Percentiles rank a stretch among this genome's conserved stretches.
Evolutionary conservation across 2,113 vertebrate species (phyloP).

Genomic region (Cephalopterus ornatus): DNA sequence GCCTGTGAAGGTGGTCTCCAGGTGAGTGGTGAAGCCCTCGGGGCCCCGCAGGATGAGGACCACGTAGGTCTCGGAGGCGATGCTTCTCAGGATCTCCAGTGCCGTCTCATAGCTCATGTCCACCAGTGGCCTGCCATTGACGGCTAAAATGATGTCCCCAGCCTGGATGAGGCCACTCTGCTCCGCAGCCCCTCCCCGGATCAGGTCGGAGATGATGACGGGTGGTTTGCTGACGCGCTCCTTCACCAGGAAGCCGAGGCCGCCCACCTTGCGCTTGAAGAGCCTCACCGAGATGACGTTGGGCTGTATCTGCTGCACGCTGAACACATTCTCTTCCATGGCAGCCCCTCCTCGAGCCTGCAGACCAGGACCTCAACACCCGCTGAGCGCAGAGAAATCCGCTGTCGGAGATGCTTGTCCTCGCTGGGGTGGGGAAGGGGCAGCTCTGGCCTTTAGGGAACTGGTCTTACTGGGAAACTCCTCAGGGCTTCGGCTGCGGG

Average conservation of each 20-base stretch:
- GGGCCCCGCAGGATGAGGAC: slow-evolving; percentile 93
- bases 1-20: slow-evolving; percentile 91
- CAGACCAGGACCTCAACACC: not conserved
- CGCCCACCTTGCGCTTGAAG: slow-evolving; percentile 93
- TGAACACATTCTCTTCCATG: slow-evolving; percentile 90
- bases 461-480: slow-evolving; percentile 11
- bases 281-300: slow-evolving; percentile 97
- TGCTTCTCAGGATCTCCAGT: slow-evolving; percentile 88
- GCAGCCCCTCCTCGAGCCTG: not conserved
- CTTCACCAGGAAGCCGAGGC: slow-evolving; percentile 95
- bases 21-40: slow-evolving; percentile 93
- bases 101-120: slow-evolving; percentile 90
- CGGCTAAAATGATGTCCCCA: slow-evolving; percentile 92
- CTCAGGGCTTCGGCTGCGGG: not conserved
- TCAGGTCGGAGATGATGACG: slow-evolving; percentile 93
- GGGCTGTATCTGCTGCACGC: slow-evolving; percentile 94
- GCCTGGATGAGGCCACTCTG: slow-evolving; percentile 96
- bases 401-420: not conserved
- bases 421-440: accelerated
- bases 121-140: slow-evolving; percentile 93
- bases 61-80: slow-evolving; percentile 90
- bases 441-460: not conserved
- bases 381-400: not conserved
- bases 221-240: slow-evolving; percentile 92
- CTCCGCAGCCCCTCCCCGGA: slow-evolving; percentile 91